Conservation (phyloP, 2,113 vertebrate species). For the Prolemur simus region DNA sequence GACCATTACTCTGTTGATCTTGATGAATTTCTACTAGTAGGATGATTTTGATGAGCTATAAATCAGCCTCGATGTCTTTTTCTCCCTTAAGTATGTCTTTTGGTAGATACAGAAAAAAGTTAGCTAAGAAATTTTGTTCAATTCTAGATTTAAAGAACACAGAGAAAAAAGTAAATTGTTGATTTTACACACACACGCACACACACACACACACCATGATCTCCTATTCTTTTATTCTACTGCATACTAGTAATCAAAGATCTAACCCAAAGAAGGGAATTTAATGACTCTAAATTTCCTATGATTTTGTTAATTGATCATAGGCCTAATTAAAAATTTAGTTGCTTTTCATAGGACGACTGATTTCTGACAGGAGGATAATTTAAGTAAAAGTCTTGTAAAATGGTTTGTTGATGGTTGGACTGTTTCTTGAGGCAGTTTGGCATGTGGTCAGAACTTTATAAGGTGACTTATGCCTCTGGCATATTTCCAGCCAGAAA, state of each 20-base stretch:
- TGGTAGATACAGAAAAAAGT: neutral
- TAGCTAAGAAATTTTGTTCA: neutral
- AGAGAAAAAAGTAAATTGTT: neutral
- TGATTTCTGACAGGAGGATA: neutral
- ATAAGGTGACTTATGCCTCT: neutral
- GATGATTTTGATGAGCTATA: slow-evolving; percentile 75
- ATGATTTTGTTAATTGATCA: slow-evolving; percentile 21
- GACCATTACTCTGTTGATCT: slow-evolving; percentile 64
- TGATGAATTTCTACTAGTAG: slow-evolving; percentile 61
- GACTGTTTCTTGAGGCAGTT: neutral
- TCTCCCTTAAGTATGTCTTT: neutral
- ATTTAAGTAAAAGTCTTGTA: neutral
- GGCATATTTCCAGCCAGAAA: neutral
- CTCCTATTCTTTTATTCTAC: neutral
- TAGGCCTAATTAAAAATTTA: neutral
- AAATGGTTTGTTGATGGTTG: neutral
- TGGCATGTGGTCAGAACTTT: neutral
- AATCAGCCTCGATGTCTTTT: slow-evolving; percentile 36
- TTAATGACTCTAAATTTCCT: neutral
- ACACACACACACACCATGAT: neutral
- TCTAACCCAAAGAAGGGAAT: neutral
- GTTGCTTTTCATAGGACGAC: neutral
- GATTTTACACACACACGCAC: neutral
- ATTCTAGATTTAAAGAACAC: neutral
- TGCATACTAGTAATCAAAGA: neutral